phyloP scores from a whole-genome alignment of 1,140 invertebrate species.

The Panulirus ornatus region DNA sequence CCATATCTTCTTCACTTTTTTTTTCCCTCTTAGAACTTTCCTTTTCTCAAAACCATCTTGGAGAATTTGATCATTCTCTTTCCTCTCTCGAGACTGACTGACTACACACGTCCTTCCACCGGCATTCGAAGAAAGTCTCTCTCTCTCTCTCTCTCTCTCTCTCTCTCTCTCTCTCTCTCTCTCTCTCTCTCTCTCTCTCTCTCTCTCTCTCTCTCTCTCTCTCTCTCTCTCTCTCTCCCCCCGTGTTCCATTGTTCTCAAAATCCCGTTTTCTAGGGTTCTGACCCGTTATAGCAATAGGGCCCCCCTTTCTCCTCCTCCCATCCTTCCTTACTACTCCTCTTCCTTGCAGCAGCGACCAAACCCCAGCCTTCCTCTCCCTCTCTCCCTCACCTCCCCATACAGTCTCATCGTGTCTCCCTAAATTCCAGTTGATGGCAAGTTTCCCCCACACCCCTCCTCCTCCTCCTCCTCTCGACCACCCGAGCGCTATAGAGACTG shows the following conservation, averaged over 20 bases:
- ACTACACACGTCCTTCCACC: no score
- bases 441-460: background rate
- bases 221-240: background rate
- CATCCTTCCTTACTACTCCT: background rate
- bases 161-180: background rate
- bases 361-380: background rate
- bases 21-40: background rate
- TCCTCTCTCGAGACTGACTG: background rate
- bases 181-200: background rate
- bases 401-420: background rate
- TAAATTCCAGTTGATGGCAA: constrained; percentile 26
- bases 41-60: background rate
- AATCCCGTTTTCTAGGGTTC: background rate
- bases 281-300: no score
- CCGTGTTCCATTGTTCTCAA: background rate
- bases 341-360: background rate
- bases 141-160: constrained; percentile 3
- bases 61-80: background rate
- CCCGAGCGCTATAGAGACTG: constrained; percentile 27
- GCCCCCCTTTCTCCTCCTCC: background rate
- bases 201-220: constrained; percentile 15
- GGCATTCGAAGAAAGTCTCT: no score
- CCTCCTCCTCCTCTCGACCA: background rate
- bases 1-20: no score
- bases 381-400: background rate